phyloP scores from a whole-genome alignment of 2,888 invertebrate genomes.

The Xestia ashworthii region DNA sequence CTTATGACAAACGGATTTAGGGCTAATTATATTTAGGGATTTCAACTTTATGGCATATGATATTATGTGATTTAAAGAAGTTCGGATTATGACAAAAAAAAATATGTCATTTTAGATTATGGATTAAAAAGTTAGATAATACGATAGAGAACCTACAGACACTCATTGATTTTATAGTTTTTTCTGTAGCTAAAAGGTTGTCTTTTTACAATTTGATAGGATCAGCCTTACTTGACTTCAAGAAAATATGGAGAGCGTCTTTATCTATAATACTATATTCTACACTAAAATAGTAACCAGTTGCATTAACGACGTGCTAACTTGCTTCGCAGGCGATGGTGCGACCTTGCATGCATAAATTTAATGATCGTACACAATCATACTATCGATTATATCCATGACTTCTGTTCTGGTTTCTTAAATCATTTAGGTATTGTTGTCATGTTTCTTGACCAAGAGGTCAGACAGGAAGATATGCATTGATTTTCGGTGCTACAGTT shows the following conservation, averaged over 20 bases:
- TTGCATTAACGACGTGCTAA: constrained; percentile 88
- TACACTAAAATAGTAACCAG: constrained; percentile 81
- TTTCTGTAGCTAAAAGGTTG: neutral
- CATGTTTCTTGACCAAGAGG: constrained; percentile 3
- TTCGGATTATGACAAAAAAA: no score
- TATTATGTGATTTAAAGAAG: no score
- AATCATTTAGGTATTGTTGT: neutral
- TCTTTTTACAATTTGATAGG: neutral
- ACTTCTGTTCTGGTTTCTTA: neutral
- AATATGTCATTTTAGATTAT: no score
- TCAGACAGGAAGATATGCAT: no score
- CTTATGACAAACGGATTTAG: no score
- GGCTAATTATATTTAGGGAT: no score
- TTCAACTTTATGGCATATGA: no score
- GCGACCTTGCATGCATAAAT: constrained; percentile 62
- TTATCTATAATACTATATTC: neutral
- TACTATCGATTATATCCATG: neutral
- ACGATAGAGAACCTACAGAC: no score
- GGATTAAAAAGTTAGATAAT: no score
- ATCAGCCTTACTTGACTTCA: neutral
- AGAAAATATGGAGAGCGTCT: neutral
- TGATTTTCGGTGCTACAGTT: neutral
- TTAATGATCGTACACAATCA: constrained; percentile 49
- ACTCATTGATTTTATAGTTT: neutral
- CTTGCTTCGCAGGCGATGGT: constrained; percentile 81